phyloP scores from a whole-genome alignment of 92 coral and sea anemone genomes.

The Epizoanthus rinbou region DNA sequence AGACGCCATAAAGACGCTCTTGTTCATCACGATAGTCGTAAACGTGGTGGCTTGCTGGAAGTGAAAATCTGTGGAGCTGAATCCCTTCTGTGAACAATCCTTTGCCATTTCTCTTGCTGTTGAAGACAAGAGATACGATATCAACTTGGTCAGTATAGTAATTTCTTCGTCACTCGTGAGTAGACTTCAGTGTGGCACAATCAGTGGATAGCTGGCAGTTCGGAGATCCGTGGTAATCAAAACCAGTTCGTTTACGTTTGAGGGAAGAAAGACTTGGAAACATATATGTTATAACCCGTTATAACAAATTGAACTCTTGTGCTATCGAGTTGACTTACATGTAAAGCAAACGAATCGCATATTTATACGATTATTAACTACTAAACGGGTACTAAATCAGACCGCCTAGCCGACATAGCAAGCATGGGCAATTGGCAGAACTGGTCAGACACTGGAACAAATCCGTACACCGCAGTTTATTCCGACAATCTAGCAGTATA shows the following conservation, averaged over 20 bases:
- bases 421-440: conserved; percentile 6
- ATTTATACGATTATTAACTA: neutral
- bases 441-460: neutral
- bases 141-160: neutral
- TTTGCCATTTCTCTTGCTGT: neutral
- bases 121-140: neutral
- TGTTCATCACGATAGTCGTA: conserved; percentile 4
- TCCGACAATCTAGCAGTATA: conserved; percentile 65
- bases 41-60: no score
- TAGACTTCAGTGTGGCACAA: neutral
- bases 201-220: neutral
- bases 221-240: neutral
- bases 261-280: no score
- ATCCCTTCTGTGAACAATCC: no score
- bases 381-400: neutral
- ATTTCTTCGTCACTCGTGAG: neutral
- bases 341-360: neutral
- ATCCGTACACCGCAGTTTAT: conserved; percentile 40
- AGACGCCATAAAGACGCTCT: conserved; percentile 19
- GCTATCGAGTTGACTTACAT: no score
- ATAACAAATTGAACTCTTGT: no score
- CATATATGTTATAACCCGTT: no score
- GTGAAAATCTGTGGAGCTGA: no score
- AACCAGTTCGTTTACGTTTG: no score
- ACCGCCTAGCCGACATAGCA: neutral